Evolutionary conservation across 2,113 vertebrate genomes (phyloP), one percentile per base, ranked within the genome.

Genomic region (Tenebrosternarchus preto): DNA sequence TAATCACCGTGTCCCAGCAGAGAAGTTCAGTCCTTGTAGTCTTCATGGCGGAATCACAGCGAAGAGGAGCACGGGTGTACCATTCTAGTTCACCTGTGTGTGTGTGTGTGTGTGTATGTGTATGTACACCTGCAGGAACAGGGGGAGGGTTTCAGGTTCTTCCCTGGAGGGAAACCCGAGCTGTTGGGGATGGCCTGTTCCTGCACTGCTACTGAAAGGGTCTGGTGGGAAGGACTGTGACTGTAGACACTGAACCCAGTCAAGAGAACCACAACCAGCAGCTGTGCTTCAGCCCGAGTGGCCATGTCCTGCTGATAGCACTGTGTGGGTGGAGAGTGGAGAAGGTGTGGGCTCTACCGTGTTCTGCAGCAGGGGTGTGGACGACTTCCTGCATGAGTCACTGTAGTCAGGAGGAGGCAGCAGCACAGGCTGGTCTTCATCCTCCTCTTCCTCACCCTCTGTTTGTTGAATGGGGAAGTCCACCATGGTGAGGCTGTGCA

Each of bases 401-500:
- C 92, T 83, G 82, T 99, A 99, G 88, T 99, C 96, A 0, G 96
- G 94, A 0, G 96, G 95, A 0, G 98, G 98, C 68, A 98, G 93
- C 76, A 94, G 81, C 25, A 98, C 91, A 0, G 87, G 86, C 19
- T 88, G 88, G 50, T 93, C 95, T 59, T 96, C 95, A 50, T 84
- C 70, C 63, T 56, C 79, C 31, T 76, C 72, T 22, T 25, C 77
- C 17, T 77, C 76, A 11, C 31, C 78, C n/a, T 80, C 78, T 56
- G 22, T 39, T 17, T 27, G 55, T 22, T 93, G 94, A 82, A 96
- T 94, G 0, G 90, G 85, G 29, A 96, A 84, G 80, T 96, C 95
- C 83, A 88, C 89, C 0, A 92, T 92, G 29, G 95, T 97, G 1
- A 94, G 77, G 31, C 93, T 92, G 24, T 93, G 91, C 59, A 94